These are phyloP conservation scores for Sinodicranocentrus sp. DNA, from an alignment of 2,888 invertebrate genomes.

Conservation along the genomic window DNA sequence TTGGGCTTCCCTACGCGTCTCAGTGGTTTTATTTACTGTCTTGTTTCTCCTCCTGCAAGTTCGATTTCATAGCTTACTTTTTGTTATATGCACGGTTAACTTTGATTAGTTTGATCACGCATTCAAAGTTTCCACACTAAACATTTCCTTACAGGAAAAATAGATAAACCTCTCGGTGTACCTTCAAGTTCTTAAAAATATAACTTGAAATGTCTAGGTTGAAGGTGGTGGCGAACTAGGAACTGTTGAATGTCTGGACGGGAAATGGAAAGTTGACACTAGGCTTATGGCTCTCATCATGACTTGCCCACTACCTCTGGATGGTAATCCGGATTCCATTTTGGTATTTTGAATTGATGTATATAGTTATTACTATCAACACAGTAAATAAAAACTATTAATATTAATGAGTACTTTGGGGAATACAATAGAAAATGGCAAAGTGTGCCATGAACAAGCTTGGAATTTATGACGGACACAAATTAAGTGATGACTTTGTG, in stretches of 20 bases:
- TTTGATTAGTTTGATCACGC: too few species aligned
- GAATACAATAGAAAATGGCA: conserved; percentile 37
- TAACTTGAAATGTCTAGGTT: too few species aligned
- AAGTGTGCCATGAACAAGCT: conserved; percentile 54
- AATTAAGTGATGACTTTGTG: conserved; percentile 31
- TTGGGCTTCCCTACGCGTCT: too few species aligned
- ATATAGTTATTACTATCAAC: not conserved
- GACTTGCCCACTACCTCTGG: conserved; percentile 48
- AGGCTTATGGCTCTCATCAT: conserved; percentile 45
- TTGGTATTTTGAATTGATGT: conserved; percentile 25
- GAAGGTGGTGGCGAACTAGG: conserved; percentile 30
- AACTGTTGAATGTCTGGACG: conserved; percentile 36
- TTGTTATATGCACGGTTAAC: too few species aligned
- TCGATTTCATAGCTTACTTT: too few species aligned
- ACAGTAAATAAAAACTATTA: not conserved
- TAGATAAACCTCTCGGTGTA: too few species aligned
- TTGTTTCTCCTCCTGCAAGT: too few species aligned
- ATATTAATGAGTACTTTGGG: not conserved
- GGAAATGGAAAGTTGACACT: conserved; percentile 55
- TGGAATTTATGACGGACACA: conserved; percentile 47
- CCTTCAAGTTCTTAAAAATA: too few species aligned
- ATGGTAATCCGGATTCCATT: conserved; percentile 37
- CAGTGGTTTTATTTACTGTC: too few species aligned
- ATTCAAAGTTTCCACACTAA: too few species aligned
- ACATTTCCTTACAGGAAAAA: too few species aligned